These are phyloP conservation scores for Andrena dorsata DNA, from an alignment of 2,888 invertebrate genomes.

Conservation along the genomic window DNA sequence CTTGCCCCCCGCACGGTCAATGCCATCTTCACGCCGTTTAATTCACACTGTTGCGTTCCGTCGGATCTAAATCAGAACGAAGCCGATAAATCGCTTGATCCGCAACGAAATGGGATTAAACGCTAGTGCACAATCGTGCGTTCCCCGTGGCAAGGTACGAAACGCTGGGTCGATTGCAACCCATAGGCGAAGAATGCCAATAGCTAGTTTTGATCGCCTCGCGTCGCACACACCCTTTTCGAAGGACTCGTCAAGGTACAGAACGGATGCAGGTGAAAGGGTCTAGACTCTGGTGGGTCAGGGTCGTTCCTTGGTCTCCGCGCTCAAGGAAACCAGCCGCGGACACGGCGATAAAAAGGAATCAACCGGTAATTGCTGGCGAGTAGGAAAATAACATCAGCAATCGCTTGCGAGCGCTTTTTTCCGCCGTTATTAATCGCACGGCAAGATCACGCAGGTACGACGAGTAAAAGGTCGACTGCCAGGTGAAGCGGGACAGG, in stretches of 20 bases:
- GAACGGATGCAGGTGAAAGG: constrained; percentile 18
- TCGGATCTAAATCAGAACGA: too few species aligned
- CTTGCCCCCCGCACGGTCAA: constrained; percentile 76
- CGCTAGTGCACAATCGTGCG: too few species aligned
- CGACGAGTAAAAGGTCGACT: neutral
- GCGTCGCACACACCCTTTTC: neutral
- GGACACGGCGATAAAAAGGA: neutral
- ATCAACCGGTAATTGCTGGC: neutral
- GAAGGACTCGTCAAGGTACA: neutral
- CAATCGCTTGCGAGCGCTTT: neutral
- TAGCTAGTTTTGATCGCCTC: neutral
- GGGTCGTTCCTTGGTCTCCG: constrained; percentile 21
- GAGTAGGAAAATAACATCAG: neutral
- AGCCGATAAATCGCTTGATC: too few species aligned
- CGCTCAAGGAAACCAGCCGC: neutral
- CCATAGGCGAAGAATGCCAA: neutral
- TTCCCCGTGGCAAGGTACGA: neutral
- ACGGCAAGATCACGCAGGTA: neutral
- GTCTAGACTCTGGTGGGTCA: constrained; percentile 20
- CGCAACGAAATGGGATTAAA: too few species aligned
- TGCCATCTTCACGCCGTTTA: constrained; percentile 67
- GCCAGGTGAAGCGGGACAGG: neutral
- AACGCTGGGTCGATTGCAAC: constrained; percentile 9
- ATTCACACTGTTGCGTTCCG: too few species aligned
- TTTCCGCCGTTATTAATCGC: neutral